Percentiles rank a stretch among this genome's conserved stretches.
Evolutionary conservation across 1,140 invertebrate species (phyloP).

Genomic region (Zaprionus davidi): DNA sequence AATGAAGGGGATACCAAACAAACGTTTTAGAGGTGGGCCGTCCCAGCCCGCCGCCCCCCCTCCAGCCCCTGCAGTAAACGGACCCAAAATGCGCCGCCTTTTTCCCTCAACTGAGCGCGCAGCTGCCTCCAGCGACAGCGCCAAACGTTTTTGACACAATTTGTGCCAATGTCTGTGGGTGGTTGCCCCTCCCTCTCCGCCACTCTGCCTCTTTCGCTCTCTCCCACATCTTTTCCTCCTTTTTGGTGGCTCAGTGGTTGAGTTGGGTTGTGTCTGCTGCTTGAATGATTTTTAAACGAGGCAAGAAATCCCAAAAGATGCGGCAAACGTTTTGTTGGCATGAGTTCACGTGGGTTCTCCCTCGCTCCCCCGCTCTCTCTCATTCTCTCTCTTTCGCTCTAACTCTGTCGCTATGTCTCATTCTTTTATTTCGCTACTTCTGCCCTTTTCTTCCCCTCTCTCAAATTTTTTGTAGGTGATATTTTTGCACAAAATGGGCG

Average conservation of each 20-base stretch:
- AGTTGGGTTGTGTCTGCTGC: constrained; percentile 76
- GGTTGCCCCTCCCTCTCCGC: neutral
- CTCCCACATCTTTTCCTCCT: neutral
- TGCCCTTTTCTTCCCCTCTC: neutral
- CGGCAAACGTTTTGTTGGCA: constrained; percentile 75
- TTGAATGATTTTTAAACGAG: constrained; percentile 83
- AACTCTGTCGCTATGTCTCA: constrained; percentile 24
- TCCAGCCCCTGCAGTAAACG: neutral
- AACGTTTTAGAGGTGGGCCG: constrained; percentile 65
- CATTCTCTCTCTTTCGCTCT: constrained; percentile 30
- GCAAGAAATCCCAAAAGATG: constrained; percentile 82
- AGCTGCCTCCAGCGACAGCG: constrained; percentile 39
- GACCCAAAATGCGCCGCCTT: constrained; percentile 21
- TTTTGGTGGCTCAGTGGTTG: constrained; percentile 29
- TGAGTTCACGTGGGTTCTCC: constrained; percentile 67
- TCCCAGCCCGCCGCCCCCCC: neutral
- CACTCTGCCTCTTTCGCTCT: neutral
- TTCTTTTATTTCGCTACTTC: constrained; percentile 3
- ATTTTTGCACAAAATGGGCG: constrained; percentile 59
- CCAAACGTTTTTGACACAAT: constrained; percentile 79
- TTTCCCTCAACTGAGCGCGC: neutral
- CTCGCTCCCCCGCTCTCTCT: constrained; percentile 25
- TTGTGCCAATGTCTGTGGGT: constrained; percentile 72
- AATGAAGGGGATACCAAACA: constrained; percentile 67
- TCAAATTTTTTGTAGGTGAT: constrained; percentile 25